Evolutionary conservation across 2,888 invertebrate genomes (phyloP).

Genomic region (Stenurella melanura): DNA sequence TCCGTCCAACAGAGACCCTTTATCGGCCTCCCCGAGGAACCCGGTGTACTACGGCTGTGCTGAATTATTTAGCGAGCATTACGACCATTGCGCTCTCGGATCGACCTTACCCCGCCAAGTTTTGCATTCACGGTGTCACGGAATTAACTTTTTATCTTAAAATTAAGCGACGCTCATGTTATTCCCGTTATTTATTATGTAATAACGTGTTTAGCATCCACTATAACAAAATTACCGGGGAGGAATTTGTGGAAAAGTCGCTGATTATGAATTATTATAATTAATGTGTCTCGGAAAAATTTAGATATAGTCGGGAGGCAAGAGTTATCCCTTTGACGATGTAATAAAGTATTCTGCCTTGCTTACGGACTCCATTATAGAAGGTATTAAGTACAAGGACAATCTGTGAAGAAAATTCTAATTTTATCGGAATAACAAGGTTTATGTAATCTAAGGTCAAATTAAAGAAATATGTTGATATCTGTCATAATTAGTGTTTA

Average conservation of each 20-base stretch:
- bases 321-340: too few relatives aligned
- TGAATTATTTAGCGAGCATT: slow-evolving; percentile 56
- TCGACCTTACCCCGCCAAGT: not conserved
- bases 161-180: not conserved
- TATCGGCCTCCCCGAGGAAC: not conserved
- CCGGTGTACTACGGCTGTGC: slow-evolving; percentile 12
- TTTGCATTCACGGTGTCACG: not conserved
- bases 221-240: not conserved
- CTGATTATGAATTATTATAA: not conserved
- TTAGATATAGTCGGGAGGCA: too few relatives aligned
- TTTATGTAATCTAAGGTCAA: too few relatives aligned
- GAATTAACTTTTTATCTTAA: not conserved
- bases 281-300: not conserved
- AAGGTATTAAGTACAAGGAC: too few relatives aligned
- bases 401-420: too few relatives aligned
- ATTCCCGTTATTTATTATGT: not conserved
- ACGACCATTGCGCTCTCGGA: slow-evolving; percentile 43
- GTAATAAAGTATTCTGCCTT: too few relatives aligned
- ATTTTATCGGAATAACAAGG: too few relatives aligned
- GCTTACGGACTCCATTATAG: too few relatives aligned
- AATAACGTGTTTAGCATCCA: not conserved
- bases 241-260: not conserved
- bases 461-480: too few relatives aligned
- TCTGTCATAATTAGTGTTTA: too few relatives aligned
- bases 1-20: not conserved